Evolutionary conservation across 1,140 invertebrate genomes (phyloP).

Genomic region (Drosophila bocki): DNA sequence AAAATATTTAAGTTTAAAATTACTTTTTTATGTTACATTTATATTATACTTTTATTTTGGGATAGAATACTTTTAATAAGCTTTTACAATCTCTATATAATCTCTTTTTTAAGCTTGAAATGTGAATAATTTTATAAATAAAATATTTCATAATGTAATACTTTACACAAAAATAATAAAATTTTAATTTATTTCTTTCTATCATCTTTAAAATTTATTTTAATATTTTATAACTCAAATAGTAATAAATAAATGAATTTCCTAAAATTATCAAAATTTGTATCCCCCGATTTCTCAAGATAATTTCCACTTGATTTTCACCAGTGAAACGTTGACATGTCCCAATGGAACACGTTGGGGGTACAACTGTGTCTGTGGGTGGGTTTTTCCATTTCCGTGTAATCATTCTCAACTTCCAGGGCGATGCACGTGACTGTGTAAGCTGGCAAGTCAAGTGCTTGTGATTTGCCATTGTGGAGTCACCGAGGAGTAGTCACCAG

Average conservation of each 20-base stretch:
- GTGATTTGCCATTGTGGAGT: constrained; percentile 67
- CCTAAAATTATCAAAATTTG: not conserved
- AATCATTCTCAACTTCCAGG: constrained; percentile 50
- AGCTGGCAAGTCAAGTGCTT: constrained; percentile 46
- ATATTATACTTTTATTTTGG: not conserved
- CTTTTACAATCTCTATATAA: rapidly evolving
- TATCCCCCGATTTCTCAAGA: not conserved
- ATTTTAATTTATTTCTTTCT: not conserved
- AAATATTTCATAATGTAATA: not conserved
- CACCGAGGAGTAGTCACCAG: constrained; percentile 34
- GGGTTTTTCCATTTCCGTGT: constrained; percentile 40
- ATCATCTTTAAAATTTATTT: no score
- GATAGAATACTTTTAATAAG: not conserved
- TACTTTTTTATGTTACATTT: not conserved
- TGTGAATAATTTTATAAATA: not conserved
- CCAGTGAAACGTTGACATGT: constrained; percentile 16
- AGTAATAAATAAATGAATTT: no score
- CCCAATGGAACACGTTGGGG: constrained; percentile 2
- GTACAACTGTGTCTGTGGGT: constrained; percentile 15
- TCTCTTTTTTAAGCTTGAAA: not conserved
- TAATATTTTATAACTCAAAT: no score
- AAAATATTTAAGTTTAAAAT: not conserved
- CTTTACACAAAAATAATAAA: not conserved
- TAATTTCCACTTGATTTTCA: constrained; percentile 3
- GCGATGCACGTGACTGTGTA: constrained; percentile 36